Base-by-base conservation (phyloP, 2,888 invertebrate genomes). In the Saturnia pavonia region DNA sequence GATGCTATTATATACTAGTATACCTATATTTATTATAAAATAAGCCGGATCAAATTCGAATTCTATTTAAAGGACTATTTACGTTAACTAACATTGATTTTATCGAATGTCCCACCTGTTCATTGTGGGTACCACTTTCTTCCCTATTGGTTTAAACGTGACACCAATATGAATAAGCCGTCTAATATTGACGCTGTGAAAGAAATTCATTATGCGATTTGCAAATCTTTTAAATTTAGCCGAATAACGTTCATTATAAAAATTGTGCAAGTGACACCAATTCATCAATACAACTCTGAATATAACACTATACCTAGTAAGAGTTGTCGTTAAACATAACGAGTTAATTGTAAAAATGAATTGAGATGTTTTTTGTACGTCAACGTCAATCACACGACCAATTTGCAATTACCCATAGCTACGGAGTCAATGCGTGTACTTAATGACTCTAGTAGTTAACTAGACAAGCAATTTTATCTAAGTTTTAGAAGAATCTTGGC, bases 331-430 rank as follows among this genome's bases (percentile, higher is more conserved):
- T 34, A 43, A 40, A 74, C 69, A 76, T 76, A 76, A 77, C 77
- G 68, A 68, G 51, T 68, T 34, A 51, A 69, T 63, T 65, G 43
- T 75, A 76, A 78, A 86, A 88, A 88, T 86, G 84, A 84, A 87
- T 87, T 85, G 84, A 87, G 83, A 83, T 87, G 85, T 87, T 86
- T 85, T 85, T 83, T 78, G 74, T 71, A 73, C 25, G 68, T 70
- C 71, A 69, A 75, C 80, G 85, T 88, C 87, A 78, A 87, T 88
- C 88, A 85, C 73, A 78, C 74, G 74, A 72, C 73, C 81, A 80
- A 84, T 83, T 84, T 78, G 82, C 85, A 82, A 60, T 60, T 60
- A 60, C 19, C 57, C 8, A 14, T 27, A 60, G 14, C 12, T 27
- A 60, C 14, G n/a, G 14, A 27, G 27, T 27, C 57, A 19, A 12